phyloP scores from a whole-genome alignment of 2,113 vertebrate species.

The Pampusana beccarii region DNA sequence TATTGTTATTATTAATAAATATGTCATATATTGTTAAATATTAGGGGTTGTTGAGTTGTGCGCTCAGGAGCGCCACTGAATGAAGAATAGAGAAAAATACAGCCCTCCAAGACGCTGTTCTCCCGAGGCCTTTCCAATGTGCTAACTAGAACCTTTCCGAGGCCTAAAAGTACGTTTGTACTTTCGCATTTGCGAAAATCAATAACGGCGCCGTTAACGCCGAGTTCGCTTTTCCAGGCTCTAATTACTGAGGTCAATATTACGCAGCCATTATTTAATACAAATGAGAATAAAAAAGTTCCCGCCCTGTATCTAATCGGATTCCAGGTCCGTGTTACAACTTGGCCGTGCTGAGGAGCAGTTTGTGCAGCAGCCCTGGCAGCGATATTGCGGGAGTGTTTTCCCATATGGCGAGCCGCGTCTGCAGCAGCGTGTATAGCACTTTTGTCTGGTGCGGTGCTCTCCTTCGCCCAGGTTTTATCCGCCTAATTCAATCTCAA shows the following conservation, averaged over 20 bases:
- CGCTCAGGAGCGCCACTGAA: neutral
- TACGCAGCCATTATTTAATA: constrained; percentile 7
- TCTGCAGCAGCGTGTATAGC: constrained; percentile 3
- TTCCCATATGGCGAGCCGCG: constrained; percentile 21
- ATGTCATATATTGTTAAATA: neutral
- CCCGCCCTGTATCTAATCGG: constrained; percentile 11
- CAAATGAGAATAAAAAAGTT: neutral
- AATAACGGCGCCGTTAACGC: neutral
- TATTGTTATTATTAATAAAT: too few species aligned
- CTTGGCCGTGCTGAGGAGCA: neutral
- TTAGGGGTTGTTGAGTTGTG: neutral
- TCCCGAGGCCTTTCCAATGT: neutral
- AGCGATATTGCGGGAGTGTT: neutral
- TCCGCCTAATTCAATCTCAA: neutral
- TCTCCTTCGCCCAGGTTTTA: neutral
- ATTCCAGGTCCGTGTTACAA: neutral
- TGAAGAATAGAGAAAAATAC: neutral
- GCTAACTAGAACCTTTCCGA: constrained; percentile 16
- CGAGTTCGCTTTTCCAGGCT: neutral
- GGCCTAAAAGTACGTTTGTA: constrained; percentile 45
- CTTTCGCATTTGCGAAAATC: constrained; percentile 31
- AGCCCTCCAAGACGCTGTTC: constrained; percentile 23
- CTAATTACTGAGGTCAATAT: constrained; percentile 49
- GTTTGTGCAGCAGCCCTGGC: neutral
- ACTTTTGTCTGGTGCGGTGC: neutral